Percentiles rank a stretch among this genome's conserved stretches.
Evolutionary conservation across 2,888 invertebrate species (phyloP).

Genomic region (Andrena chrysosceles): DNA sequence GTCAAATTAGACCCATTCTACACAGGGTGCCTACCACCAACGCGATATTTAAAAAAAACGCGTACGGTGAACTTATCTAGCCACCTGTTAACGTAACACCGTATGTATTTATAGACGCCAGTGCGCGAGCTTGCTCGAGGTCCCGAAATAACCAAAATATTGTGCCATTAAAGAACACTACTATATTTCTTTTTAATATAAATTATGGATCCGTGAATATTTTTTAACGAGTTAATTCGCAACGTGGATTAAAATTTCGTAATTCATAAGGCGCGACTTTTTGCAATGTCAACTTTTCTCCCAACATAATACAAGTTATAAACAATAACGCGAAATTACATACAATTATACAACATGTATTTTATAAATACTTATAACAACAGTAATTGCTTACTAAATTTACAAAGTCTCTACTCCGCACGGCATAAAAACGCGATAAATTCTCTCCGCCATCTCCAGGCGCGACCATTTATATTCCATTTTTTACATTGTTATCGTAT

Average conservation of each 20-base stretch:
- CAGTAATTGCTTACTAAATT: not conserved
- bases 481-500: not conserved
- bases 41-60: not conserved
- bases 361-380: not conserved
- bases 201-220: too few relatives aligned
- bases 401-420: not conserved
- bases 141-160: slow-evolving; percentile 9
- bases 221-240: too few relatives aligned
- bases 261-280: too few relatives aligned
- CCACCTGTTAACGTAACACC: not conserved
- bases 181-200: too few relatives aligned
- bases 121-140: not conserved
- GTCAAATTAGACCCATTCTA: slow-evolving; percentile 12
- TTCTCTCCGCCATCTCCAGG: not conserved
- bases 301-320: too few relatives aligned
- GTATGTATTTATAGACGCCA: slow-evolving; percentile 35
- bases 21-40: too few relatives aligned
- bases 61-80: not conserved
- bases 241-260: too few relatives aligned
- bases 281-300: too few relatives aligned
- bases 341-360: not conserved
- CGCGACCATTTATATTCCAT: not conserved
- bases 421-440: not conserved
- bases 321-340: too few relatives aligned
- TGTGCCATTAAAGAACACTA: too few relatives aligned